Evolutionary conservation across 2,113 vertebrate species (phyloP), one percentile per base, ranked within the genome.

Genomic region (Rynchops niger): DNA sequence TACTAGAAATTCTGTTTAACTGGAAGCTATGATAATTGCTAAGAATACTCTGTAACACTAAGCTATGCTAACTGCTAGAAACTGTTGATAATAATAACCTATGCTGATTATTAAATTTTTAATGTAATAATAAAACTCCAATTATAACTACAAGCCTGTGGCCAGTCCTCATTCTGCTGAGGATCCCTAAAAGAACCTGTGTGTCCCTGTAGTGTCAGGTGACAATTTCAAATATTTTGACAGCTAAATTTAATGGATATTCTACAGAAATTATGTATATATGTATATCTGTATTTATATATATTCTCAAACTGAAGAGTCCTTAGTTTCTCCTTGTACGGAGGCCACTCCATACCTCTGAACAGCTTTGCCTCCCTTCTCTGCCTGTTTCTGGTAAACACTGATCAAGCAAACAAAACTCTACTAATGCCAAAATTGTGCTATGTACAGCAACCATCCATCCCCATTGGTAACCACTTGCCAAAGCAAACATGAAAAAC

Each of bases 271-370:
- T 23, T 22, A 16, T 11, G 3, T 47, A 4, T 50, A 5, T n/a
- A 9, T 47, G 4, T 71, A 2, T 38, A 1, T 73, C 0, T 55
- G 8, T 21, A 9, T 5, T 5, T 4, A 50, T 1, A n/a, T 13
- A 30, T 50, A 23, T 38, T 50, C 26, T 72, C 2, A 1, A 58
- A 67, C 12, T 4, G 5, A 91, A 71, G 50, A 87, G 38, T 26
- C 27, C 29, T 61, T 85, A n/a, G 8, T 78, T 20, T 40, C 14
- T 53, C 12, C 27, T 81, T 40, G 40, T 25, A 32, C 4, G 2
- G 25, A 58, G 32, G 22, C n/a, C 50, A 50, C 2, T 4, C 13
- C 42, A 67, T 3, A 94, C 9, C 38, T 56, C 55, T 42, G 25
- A 87, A 84, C 8, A 67, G n/a, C 47, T 67, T 79, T 63, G 9